Evolutionary conservation across 1,140 invertebrate genomes (phyloP).

Genomic region (Papilio machaon): DNA sequence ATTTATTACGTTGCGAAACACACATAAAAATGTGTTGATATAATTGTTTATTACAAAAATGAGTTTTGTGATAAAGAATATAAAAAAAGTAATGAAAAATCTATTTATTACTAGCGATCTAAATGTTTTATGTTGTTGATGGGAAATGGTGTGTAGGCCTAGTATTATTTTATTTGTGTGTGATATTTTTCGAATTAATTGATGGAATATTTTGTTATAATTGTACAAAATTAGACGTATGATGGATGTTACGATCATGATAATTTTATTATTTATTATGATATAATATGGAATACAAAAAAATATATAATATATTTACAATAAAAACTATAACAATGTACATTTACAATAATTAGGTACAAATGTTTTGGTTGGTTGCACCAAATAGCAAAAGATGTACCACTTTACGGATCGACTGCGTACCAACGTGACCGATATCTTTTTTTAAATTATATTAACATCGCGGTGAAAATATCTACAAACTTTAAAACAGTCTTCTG

Average conservation of each 20-base stretch:
- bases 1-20: slow-evolving; percentile 8
- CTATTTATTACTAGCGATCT: background rate
- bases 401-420: slow-evolving; percentile 59
- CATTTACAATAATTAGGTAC: slow-evolving; percentile 73
- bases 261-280: slow-evolving; percentile 42
- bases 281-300: slow-evolving; percentile 50
- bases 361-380: slow-evolving; percentile 71
- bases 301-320: slow-evolving; percentile 59
- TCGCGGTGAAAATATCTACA: slow-evolving; percentile 74
- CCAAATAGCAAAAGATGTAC: slow-evolving; percentile 70
- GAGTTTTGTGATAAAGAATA: background rate
- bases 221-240: slow-evolving; percentile 55
- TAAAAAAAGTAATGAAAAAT: background rate
- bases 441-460: slow-evolving; percentile 55
- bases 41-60: background rate
- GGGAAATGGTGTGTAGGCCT: slow-evolving; percentile 10
- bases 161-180: background rate
- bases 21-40: background rate
- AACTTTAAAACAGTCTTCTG: slow-evolving; percentile 78
- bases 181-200: background rate
- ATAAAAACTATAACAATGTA: slow-evolving; percentile 59
- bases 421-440: slow-evolving; percentile 55
- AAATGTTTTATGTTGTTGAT: background rate
- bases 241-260: slow-evolving; percentile 55
- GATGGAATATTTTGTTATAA: background rate